Percentiles rank a stretch among this genome's conserved stretches.
These are phyloP conservation scores for Drepana falcataria DNA, from an alignment of 2,888 invertebrate species.

Conservation along the genomic window DNA sequence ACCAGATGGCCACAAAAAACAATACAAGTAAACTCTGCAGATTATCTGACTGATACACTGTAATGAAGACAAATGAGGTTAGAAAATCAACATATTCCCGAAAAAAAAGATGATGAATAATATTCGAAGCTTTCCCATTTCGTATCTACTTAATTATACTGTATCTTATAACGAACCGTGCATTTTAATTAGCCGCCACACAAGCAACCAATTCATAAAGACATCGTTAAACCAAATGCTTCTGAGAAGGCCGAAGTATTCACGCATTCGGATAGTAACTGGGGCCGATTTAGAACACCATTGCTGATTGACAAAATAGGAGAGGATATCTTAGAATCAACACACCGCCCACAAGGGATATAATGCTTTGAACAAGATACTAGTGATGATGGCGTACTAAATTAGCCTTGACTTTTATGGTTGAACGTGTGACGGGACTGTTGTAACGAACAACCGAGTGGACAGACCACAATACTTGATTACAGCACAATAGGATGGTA, in stretches of 20 bases:
- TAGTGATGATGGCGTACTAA: conserved; percentile 52
- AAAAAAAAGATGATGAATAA: too few species aligned
- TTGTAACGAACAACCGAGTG: conserved; percentile 35
- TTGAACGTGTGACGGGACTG: conserved; percentile 50
- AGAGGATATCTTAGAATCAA: conserved; percentile 58
- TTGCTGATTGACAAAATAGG: conserved; percentile 24
- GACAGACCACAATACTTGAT: conserved; percentile 42
- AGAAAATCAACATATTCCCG: not conserved
- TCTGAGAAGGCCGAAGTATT: not conserved
- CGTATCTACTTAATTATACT: conserved; percentile 11
- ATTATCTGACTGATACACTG: too few species aligned
- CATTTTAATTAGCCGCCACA: not conserved
- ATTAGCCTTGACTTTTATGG: conserved; percentile 63
- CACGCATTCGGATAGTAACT: not conserved
- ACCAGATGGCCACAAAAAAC: too few species aligned
- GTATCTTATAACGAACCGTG: conserved; percentile 1
- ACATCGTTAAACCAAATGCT: not conserved
- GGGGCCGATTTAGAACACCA: conserved; percentile 27
- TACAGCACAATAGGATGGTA: conserved; percentile 28
- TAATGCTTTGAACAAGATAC: conserved; percentile 49
- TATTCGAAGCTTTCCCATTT: conserved; percentile 1
- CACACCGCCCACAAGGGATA: conserved; percentile 54
- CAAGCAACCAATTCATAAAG: not conserved
- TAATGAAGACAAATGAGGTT: too few species aligned
- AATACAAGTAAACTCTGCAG: too few species aligned